A percentile compares a stretch with the other conserved stretches of the same genome.
These are phyloP conservation scores for Psittacara wagleri DNA, from an alignment of 2,113 vertebrate species.

Conservation along the genomic window DNA sequence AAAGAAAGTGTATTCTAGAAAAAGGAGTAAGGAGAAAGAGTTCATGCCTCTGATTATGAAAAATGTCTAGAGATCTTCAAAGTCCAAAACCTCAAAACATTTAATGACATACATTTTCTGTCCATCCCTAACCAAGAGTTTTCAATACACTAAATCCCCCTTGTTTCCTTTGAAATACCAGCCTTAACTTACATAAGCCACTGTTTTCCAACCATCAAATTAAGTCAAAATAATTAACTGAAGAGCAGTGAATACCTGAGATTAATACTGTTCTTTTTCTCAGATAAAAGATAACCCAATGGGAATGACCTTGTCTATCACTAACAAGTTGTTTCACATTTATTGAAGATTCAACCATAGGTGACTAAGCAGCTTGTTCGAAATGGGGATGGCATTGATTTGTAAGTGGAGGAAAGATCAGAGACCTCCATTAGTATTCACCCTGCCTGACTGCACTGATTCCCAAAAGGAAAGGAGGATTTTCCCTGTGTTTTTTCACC, in stretches of 20 bases:
- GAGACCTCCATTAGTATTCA: conserved; percentile 23
- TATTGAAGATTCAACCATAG: neutral
- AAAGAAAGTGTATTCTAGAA: neutral
- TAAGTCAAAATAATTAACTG: neutral
- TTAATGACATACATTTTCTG: neutral
- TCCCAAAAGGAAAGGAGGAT: neutral
- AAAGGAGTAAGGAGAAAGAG: neutral
- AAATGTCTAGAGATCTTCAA: neutral
- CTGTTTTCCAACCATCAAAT: neutral
- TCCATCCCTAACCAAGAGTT: neutral
- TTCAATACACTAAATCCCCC: neutral
- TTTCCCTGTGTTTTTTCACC: neutral
- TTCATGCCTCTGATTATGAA: neutral
- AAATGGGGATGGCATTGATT: neutral
- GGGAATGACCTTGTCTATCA: neutral
- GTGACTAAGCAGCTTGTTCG: neutral
- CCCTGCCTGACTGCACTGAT: neutral
- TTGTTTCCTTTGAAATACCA: neutral
- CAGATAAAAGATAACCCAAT: neutral
- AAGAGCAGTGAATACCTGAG: neutral
- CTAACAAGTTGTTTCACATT: neutral
- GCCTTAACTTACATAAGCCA: neutral
- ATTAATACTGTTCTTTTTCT: neutral
- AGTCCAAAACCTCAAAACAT: neutral
- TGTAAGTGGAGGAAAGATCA: neutral